phyloP scores from a whole-genome alignment of 2,888 invertebrate genomes.

The Drosophila recens region DNA sequence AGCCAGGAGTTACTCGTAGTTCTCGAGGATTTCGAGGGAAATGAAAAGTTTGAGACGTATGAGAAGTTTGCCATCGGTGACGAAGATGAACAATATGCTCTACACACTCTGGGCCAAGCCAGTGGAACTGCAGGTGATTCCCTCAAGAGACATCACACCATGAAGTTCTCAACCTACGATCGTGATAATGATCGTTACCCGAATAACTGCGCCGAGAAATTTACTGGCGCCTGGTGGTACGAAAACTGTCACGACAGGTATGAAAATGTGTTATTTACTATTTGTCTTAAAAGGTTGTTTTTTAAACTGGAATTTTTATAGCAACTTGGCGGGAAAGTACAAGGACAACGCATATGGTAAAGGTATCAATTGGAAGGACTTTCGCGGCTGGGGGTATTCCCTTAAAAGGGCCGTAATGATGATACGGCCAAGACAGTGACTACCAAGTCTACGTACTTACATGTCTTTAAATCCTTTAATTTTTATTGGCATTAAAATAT shows the following conservation, averaged over 20 bases:
- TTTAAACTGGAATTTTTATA: not conserved
- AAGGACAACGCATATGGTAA: not conserved
- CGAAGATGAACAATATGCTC: not conserved
- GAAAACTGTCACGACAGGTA: not conserved
- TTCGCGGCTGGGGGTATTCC: not conserved
- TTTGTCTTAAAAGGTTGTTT: not conserved
- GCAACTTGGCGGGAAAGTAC: not conserved
- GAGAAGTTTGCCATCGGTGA: not conserved
- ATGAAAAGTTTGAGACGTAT: not conserved
- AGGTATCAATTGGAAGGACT: not conserved
- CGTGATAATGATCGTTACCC: not conserved
- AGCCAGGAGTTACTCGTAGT: not conserved
- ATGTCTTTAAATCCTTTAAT: too few species aligned
- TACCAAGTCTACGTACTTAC: not conserved
- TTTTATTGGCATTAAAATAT: too few species aligned
- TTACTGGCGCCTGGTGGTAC: not conserved
- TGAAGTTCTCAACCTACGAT: not conserved
- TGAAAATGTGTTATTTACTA: not conserved
- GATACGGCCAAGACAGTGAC: not conserved
- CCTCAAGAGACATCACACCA: not conserved
- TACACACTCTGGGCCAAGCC: not conserved
- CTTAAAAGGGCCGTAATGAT: not conserved
- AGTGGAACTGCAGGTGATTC: not conserved
- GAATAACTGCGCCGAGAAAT: not conserved
- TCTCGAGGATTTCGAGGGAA: not conserved